Conservation (phyloP, 1,140 invertebrate genomes). For the Propsilocerus akamusi region DNA sequence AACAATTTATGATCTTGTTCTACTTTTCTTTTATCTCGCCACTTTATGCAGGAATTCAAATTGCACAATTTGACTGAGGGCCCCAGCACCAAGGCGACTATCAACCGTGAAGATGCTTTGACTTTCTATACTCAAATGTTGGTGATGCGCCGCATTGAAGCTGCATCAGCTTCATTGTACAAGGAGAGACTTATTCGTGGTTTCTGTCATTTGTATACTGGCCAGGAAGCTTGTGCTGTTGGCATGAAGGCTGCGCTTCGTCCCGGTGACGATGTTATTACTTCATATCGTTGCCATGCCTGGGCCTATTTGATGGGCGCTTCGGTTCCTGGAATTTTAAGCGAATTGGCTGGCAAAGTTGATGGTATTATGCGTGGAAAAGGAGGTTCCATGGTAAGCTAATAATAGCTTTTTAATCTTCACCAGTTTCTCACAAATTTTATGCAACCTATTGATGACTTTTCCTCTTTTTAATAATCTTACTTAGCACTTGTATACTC, state of each 20-base stretch:
- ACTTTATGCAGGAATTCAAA: constrained; percentile 24
- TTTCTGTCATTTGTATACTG: constrained; percentile 69
- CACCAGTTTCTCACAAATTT: no score
- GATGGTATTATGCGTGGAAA: constrained; percentile 54
- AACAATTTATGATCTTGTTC: not conserved
- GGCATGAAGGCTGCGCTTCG: constrained; percentile 43
- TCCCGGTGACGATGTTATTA: constrained; percentile 47
- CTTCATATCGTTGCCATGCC: constrained; percentile 44
- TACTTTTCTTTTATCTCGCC: not conserved
- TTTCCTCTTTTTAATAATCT: no score
- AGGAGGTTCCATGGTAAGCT: constrained; percentile 45
- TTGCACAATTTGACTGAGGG: constrained; percentile 72
- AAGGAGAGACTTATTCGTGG: constrained; percentile 59
- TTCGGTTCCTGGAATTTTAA: constrained; percentile 48
- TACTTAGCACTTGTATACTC: constrained; percentile 34
- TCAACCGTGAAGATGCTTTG: constrained; percentile 43
- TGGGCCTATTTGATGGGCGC: constrained; percentile 65
- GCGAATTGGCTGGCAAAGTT: constrained; percentile 67
- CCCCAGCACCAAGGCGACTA: constrained; percentile 37
- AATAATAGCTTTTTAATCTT: no score
- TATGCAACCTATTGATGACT: no score
- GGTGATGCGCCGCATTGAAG: constrained; percentile 47
- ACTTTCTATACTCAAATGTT: constrained; percentile 43
- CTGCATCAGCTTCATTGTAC: constrained; percentile 47
- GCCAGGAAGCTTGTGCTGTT: constrained; percentile 45